phyloP scores from a whole-genome alignment of 1,140 invertebrate genomes.

The Caenorhabditis inopinata region DNA sequence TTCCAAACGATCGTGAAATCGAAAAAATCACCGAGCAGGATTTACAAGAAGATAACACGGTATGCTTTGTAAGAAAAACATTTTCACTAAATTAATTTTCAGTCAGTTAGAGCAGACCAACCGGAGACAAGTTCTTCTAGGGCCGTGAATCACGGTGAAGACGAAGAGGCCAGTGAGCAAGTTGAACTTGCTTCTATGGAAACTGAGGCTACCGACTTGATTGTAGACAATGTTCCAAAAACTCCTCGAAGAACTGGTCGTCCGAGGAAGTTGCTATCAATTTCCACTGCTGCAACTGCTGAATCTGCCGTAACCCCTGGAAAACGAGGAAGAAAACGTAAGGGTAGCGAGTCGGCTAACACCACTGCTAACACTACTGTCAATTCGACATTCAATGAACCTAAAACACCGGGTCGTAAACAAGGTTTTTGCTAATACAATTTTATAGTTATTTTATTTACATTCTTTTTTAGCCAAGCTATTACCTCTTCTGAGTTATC shows the following conservation, averaged over 20 bases:
- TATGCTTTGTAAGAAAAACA: not conserved
- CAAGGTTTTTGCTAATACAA: not conserved
- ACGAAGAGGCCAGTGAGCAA: not conserved
- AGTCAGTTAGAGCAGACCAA: not conserved
- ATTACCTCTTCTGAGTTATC: not conserved
- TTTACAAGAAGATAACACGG: not conserved
- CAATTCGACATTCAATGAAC: not conserved
- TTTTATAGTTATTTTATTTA: not conserved
- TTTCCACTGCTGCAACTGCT: not conserved
- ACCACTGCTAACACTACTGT: not conserved
- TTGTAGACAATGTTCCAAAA: not conserved
- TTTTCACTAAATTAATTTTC: no score
- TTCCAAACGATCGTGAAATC: constrained; percentile 2
- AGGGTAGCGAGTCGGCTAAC: constrained; percentile 21
- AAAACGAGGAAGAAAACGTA: constrained; percentile 22
- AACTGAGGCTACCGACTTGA: not conserved
- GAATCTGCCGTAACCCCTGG: not conserved
- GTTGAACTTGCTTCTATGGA: not conserved
- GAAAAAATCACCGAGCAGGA: not conserved
- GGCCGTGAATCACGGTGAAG: not conserved
- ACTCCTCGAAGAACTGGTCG: not conserved
- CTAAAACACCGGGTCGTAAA: not conserved
- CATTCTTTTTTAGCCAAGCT: not conserved
- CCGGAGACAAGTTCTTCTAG: not conserved
- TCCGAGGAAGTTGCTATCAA: not conserved